Base-by-base conservation (phyloP, 92 coral and sea anemone species). In the Porites lobata region DNA sequence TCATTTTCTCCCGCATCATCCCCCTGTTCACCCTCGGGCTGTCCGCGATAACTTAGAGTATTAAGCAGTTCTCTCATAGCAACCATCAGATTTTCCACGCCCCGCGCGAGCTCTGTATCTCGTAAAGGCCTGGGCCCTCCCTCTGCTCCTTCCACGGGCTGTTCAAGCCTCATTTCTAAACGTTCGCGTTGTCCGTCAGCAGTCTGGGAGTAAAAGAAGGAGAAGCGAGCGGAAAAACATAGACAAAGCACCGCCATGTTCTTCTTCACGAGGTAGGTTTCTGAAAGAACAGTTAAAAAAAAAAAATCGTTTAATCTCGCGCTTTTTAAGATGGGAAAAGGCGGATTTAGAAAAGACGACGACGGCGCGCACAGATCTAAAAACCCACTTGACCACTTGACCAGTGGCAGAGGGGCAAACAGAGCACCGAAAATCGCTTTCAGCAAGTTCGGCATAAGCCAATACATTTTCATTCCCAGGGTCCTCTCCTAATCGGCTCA, bases 21-120 rank as follows among this genome's bases (percentile, higher is more conserved):
- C 72, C 89, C 91, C 52, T 93, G 89, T 80, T 87, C 96, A 51
- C 81, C 73, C 61, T 91, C 92, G 51, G 93, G 93, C 66, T 90
- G 91, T 43, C 95, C 98, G 47, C 98, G 96, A 88, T 85, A 96
- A 72, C 97, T 95, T 72, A 98, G 90, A 0, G 98, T 98, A 61
- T 94, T 98, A 54, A 98, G 83, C 59, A 98, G 89, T 75, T 95
- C 98, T 76, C 99, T 93, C 99, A 98, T 98, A 8, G 99, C 99
- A 17, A 95, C 86, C 98, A 98, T 94, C 13, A 98, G 88, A 72
- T 93, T 89, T 80, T 98, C 99, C 65, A 96, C 99, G 38, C 99
- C 98, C 63, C 95, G 98, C 7, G 94, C 93, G 38, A 98, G 89
- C 75, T 98, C 99, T 51, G 96, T 84, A 63, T 92, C 99, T 47